A percentile compares a stretch with the other conserved stretches of the same genome.
Conservation (phyloP, 2,888 invertebrate genomes). For the Eupithecia vulgata region DNA sequence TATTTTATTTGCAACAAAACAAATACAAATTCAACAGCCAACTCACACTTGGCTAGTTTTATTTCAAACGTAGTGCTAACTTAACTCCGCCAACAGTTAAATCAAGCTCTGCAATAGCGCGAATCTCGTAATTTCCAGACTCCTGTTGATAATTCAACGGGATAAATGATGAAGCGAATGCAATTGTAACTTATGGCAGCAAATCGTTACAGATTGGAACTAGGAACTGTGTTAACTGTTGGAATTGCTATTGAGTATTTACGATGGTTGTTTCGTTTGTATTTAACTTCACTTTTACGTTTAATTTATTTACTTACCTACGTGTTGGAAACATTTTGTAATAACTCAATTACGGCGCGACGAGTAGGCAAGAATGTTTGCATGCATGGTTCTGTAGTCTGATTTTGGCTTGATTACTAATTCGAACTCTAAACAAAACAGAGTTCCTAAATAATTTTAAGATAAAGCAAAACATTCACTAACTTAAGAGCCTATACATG, state of each 20-base stretch:
- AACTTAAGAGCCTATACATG: no score
- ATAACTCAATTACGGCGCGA: no score
- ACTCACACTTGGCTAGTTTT: background rate
- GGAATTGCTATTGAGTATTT: background rate
- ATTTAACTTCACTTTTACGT: background rate
- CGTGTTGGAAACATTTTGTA: no score
- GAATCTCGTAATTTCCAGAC: slow-evolving; percentile 2
- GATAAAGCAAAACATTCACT: no score
- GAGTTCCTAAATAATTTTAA: no score
- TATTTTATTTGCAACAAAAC: no score
- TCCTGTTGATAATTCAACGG: slow-evolving; percentile 4
- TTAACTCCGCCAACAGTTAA: background rate
- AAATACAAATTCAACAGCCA: background rate
- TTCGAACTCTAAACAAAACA: no score
- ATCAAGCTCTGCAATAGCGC: background rate
- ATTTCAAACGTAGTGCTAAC: slow-evolving; percentile 3
- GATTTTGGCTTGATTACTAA: no score
- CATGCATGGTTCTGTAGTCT: no score
- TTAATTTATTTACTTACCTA: no score
- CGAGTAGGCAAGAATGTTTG: no score
- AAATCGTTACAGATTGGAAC: background rate
- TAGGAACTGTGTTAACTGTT: background rate
- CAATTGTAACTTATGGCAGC: slow-evolving; percentile 2
- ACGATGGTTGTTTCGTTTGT: background rate
- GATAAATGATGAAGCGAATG: slow-evolving; percentile 3